These are phyloP conservation scores for Betta splendens DNA, from an alignment of 2,797 vertebrate genomes.

Conservation along the genomic window DNA sequence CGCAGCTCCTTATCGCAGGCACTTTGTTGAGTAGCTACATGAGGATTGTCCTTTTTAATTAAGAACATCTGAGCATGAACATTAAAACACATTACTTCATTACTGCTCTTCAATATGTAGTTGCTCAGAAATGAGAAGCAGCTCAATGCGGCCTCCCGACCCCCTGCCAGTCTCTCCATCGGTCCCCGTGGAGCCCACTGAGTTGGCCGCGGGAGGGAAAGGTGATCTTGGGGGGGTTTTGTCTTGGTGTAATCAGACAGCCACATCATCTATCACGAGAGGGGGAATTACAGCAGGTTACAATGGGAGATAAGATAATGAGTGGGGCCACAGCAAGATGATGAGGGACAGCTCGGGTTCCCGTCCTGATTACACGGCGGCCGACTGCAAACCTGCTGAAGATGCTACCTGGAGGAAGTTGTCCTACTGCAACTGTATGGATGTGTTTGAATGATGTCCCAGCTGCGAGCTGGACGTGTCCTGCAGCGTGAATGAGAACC, in stretches of 20 bases:
- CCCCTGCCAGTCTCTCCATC: conserved; percentile 13
- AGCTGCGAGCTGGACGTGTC: too few species aligned
- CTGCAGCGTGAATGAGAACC: too few species aligned
- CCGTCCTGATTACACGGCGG: conserved; percentile 68
- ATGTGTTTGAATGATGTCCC: too few species aligned
- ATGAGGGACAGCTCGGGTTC: conserved; percentile 70
- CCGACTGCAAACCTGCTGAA: conserved; percentile 17
- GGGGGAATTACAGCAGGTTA: conserved; percentile 76
- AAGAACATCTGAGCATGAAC: not conserved
- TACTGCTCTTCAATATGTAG: not conserved
- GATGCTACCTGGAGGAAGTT: not conserved
- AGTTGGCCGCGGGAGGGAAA: conserved; percentile 69
- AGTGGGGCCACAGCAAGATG: conserved; percentile 66
- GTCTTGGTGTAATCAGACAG: conserved; percentile 81
- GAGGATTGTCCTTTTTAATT: not conserved
- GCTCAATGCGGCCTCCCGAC: conserved; percentile 2
- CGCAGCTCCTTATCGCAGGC: conserved; percentile 5
- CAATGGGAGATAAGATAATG: conserved; percentile 81
- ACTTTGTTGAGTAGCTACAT: conserved; percentile 24
- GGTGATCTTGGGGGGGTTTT: conserved; percentile 74
- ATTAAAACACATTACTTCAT: not conserved
- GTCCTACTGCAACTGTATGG: too few species aligned
- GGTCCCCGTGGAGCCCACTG: conserved; percentile 48
- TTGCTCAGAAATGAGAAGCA: conserved; percentile 19
- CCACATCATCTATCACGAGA: conserved; percentile 79